These are phyloP conservation scores for Argya squamiceps DNA, from an alignment of 2,797 vertebrate species.

Conservation along the genomic window DNA sequence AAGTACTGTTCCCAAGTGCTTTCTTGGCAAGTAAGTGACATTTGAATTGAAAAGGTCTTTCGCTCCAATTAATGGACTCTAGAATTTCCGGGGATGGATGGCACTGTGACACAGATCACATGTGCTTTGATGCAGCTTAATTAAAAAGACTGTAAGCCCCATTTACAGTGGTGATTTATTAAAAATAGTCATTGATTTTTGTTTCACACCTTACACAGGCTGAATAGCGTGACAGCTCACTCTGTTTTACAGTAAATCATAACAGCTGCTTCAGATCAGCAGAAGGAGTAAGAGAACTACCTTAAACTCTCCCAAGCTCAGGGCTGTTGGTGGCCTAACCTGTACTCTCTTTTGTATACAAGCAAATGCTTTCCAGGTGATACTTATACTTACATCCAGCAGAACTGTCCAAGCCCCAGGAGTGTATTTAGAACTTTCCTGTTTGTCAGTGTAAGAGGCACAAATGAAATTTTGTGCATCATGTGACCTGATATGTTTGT, in stretches of 20 bases:
- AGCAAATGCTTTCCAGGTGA: background rate
- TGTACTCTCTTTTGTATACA: background rate
- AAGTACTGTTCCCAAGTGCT: conserved; percentile 96
- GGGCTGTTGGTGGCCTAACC: background rate
- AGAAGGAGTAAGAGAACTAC: background rate
- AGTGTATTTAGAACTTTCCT: background rate
- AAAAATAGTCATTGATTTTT: conserved; percentile 36
- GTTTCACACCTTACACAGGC: background rate
- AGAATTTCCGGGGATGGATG: conserved; percentile 55
- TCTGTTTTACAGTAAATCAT: background rate
- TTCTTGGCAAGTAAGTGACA: conserved; percentile 96
- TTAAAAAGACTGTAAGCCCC: conserved; percentile 31
- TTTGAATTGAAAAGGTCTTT: conserved; percentile 43
- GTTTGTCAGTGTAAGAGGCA: background rate
- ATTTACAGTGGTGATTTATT: conserved; percentile 28
- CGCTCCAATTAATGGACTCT: conserved; percentile 1
- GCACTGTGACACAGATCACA: conserved; percentile 32
- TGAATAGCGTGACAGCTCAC: background rate
- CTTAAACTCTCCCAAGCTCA: background rate
- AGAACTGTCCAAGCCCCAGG: background rate
- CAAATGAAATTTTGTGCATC: background rate
- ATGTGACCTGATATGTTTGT: background rate
- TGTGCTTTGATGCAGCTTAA: conserved; percentile 31
- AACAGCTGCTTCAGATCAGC: background rate
- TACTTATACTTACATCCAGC: background rate